phyloP scores from a whole-genome alignment of 1,140 invertebrate species.

The Temnothorax longispinosus region DNA sequence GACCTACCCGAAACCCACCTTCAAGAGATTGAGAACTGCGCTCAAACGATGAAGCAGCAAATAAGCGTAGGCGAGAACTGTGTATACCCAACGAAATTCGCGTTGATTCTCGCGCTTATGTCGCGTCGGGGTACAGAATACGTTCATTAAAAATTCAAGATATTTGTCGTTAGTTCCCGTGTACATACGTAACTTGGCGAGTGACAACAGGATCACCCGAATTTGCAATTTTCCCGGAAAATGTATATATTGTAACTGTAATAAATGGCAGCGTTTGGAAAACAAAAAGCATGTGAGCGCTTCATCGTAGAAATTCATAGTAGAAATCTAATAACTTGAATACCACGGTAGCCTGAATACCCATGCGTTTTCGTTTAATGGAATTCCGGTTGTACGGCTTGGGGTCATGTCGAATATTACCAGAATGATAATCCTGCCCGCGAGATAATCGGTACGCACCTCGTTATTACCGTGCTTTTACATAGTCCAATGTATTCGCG shows the following conservation, averaged over 20 bases:
- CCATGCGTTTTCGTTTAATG: slow-evolving; percentile 15
- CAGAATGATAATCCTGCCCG: slow-evolving; percentile 18
- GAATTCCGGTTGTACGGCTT: slow-evolving; percentile 35
- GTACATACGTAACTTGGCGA: background rate
- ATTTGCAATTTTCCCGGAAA: background rate
- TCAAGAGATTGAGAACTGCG: background rate
- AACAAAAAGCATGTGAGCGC: background rate
- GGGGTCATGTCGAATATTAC: slow-evolving; percentile 4
- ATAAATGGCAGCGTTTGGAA: slow-evolving; percentile 6
- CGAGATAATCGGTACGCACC: slow-evolving; percentile 32
- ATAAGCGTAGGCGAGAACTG: background rate
- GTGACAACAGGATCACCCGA: background rate
- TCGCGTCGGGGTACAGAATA: background rate
- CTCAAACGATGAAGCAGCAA: background rate
- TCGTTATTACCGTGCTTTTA: slow-evolving; percentile 4
- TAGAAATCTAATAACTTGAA: slow-evolving; percentile 10
- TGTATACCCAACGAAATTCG: background rate
- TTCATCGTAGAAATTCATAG: background rate
- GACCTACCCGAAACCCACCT: slow-evolving; percentile 40
- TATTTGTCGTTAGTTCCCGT: background rate
- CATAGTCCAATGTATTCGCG: background rate
- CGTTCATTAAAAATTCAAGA: background rate
- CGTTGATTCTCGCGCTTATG: background rate
- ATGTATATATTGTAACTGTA: background rate
- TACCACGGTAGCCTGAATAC: background rate